Evolutionary conservation across 2,797 vertebrate species (phyloP).

Genomic region (Lagorchestes hirsutus): DNA sequence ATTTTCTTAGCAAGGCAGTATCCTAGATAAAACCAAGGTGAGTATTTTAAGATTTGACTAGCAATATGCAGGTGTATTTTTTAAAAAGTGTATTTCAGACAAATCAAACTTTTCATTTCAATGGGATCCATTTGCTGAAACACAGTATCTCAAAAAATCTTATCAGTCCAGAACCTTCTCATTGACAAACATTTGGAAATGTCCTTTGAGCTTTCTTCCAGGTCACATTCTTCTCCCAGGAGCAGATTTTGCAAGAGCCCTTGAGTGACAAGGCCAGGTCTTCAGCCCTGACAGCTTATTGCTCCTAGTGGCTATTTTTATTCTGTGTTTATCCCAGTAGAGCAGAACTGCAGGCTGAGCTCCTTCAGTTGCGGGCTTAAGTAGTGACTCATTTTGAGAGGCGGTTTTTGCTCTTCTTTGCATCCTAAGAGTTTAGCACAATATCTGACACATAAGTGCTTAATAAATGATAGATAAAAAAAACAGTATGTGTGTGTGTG

Average conservation of each 20-base stretch:
- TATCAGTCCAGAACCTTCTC: background rate
- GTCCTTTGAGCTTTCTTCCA: background rate
- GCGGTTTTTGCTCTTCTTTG: background rate
- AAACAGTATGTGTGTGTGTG: background rate
- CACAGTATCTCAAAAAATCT: background rate
- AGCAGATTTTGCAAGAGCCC: background rate
- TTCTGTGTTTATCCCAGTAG: background rate
- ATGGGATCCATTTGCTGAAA: background rate
- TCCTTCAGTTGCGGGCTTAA: background rate
- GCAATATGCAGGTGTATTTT: background rate
- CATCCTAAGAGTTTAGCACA: background rate
- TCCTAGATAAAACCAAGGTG: background rate
- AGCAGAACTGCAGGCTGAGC: background rate
- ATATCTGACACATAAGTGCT: background rate
- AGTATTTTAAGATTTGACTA: background rate
- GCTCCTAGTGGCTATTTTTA: background rate
- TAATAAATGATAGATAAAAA: background rate
- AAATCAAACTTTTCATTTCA: background rate
- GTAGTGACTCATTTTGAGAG: background rate
- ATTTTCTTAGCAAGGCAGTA: background rate
- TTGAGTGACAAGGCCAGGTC: background rate
- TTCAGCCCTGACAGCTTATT: background rate
- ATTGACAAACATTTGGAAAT: background rate
- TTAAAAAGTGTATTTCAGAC: background rate
- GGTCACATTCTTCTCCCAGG: background rate